Conservation (phyloP, 2,113 vertebrate genomes). For the Seriola rivoliana region DNA sequence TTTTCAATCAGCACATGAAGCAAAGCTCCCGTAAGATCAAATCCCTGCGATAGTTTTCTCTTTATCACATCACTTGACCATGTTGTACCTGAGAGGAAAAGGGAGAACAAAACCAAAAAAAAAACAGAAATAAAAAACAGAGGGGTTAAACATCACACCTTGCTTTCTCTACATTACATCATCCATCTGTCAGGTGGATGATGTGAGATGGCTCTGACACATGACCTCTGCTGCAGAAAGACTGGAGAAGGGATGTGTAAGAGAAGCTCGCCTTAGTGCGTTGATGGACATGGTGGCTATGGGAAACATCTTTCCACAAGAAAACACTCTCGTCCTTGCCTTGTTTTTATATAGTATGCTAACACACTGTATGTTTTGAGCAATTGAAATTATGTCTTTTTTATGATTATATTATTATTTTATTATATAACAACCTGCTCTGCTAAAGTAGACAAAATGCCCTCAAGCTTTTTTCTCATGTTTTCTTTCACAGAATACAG, state of each 20-base stretch:
- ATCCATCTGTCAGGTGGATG: conserved; percentile 1
- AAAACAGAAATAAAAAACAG: no score
- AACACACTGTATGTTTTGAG: not conserved
- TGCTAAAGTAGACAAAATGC: conserved; percentile 29
- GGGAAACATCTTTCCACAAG: not conserved
- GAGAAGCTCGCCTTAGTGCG: conserved; percentile 4
- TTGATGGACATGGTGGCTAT: not conserved
- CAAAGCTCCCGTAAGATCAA: not conserved
- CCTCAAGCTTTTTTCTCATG: conserved; percentile 25
- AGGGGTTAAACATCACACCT: not conserved
- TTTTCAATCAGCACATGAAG: not conserved
- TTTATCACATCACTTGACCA: conserved; percentile 26
- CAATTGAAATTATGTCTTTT: not conserved
- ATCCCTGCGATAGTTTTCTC: conserved; percentile 16
- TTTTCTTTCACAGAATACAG: conserved; percentile 55
- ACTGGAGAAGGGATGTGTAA: not conserved
- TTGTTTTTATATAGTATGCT: not conserved
- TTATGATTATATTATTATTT: not conserved
- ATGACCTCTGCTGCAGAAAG: conserved; percentile 16
- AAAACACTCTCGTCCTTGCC: conserved; percentile 13
- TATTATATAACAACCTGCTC: conserved; percentile 25
- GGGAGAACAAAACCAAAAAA: no score
- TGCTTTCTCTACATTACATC: conserved; percentile 32
- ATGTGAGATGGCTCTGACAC: conserved; percentile 12
- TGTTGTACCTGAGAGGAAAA: no score